These are phyloP conservation scores for Novumbra hubbsi DNA, from an alignment of 2,797 vertebrate species.

Conservation along the genomic window DNA sequence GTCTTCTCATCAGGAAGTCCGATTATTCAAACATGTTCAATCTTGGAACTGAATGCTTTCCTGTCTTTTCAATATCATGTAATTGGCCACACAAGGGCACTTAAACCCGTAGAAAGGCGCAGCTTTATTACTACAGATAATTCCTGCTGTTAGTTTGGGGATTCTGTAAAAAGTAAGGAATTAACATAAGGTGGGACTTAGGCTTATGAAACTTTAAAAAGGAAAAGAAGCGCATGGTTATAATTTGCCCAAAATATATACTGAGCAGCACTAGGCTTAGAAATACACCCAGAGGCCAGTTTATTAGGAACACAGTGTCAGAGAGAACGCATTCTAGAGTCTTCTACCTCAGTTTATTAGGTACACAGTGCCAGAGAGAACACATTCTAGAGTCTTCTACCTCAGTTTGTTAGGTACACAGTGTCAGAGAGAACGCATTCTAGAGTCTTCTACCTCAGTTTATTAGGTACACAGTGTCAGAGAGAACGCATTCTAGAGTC, in stretches of 20 bases:
- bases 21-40: slow-evolving; percentile 1
- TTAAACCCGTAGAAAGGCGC: neutral
- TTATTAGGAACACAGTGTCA: too few species aligned
- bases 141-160: slow-evolving; percentile 22
- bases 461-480: too few species aligned
- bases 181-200: slow-evolving; percentile 19
- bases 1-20: slow-evolving; percentile 35
- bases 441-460: too few species aligned
- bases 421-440: too few species aligned
- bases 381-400: too few species aligned
- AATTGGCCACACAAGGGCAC: slow-evolving; percentile 28
- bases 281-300: neutral
- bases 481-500: too few species aligned
- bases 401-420: too few species aligned
- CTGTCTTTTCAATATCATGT: slow-evolving; percentile 44
- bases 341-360: too few species aligned
- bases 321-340: too few species aligned
- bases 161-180: slow-evolving; percentile 35
- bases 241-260: neutral
- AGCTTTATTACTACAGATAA: slow-evolving; percentile 22
- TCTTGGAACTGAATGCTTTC: slow-evolving; percentile 22
- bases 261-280: neutral
- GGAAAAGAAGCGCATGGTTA: neutral
- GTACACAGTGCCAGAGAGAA: too few species aligned
- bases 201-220: neutral